These are phyloP conservation scores for Orcinus orca DNA, from an alignment of 2,113 vertebrate genomes.

Conservation along the genomic window DNA sequence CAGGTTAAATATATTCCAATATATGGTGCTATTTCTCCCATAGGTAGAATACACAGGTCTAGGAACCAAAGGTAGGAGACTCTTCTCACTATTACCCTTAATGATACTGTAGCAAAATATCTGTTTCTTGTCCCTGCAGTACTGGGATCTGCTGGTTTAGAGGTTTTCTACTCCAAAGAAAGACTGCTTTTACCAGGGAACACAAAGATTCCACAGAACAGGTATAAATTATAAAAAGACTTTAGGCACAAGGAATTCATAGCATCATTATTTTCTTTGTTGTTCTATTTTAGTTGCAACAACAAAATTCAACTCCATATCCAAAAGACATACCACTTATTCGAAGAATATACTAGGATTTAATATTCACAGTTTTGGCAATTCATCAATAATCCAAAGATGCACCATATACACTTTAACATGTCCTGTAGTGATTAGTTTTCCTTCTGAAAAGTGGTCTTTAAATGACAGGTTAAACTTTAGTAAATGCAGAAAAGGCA, in stretches of 20 bases:
- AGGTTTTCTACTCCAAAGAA: background rate
- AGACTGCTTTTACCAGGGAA: background rate
- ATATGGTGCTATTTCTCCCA: background rate
- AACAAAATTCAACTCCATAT: background rate
- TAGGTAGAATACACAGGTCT: background rate
- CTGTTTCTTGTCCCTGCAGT: background rate
- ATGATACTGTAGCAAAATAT: background rate
- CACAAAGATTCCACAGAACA: background rate
- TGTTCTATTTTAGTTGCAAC: background rate
- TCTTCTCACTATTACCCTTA: background rate
- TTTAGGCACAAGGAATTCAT: background rate
- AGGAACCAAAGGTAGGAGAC: background rate
- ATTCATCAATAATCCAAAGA: background rate
- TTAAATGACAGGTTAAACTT: slow-evolving; percentile 15
- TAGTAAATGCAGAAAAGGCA: background rate
- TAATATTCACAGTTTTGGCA: slow-evolving; percentile 22
- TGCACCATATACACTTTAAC: background rate
- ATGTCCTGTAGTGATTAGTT: background rate
- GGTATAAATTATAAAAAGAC: background rate
- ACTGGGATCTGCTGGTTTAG: background rate
- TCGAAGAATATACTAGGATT: background rate
- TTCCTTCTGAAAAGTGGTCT: slow-evolving; percentile 19
- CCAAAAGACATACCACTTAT: background rate
- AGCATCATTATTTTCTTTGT: background rate
- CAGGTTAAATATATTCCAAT: background rate